Conservation (phyloP, 2,797 vertebrate species). For the Schizopygopsis pylzovi region DNA sequence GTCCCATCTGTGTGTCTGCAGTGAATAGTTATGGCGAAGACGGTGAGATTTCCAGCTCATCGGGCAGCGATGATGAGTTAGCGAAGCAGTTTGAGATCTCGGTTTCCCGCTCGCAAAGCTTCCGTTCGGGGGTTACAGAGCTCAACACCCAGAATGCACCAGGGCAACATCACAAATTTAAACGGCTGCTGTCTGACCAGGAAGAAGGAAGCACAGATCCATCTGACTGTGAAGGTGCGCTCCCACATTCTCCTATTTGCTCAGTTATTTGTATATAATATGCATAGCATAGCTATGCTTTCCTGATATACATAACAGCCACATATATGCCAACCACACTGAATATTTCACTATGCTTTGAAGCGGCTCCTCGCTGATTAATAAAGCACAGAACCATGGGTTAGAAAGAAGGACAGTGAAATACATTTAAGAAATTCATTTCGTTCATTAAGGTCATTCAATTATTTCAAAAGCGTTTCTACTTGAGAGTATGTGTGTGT, state of each 20-base stretch:
- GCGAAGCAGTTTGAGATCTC: conserved; percentile 87
- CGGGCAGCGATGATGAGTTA: conserved; percentile 82
- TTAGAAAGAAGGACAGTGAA: not conserved
- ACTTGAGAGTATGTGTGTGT: not conserved
- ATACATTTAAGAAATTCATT: not conserved
- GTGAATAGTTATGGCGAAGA: conserved; percentile 78
- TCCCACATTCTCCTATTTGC: not conserved
- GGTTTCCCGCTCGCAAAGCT: conserved; percentile 82
- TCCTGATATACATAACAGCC: not conserved
- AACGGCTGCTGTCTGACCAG: conserved; percentile 72
- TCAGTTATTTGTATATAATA: not conserved
- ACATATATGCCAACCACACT: not conserved
- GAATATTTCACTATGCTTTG: not conserved
- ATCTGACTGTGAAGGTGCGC: conserved; percentile 81
- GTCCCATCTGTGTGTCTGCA: conserved; percentile 62
- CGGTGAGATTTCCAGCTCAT: conserved; percentile 75
- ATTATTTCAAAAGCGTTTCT: not conserved
- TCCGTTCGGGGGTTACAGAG: conserved; percentile 63
- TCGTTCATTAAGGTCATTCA: not conserved
- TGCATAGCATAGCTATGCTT: not conserved
- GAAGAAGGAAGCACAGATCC: conserved; percentile 78
- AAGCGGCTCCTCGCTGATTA: not conserved
- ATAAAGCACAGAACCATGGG: not conserved
- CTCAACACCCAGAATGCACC: conserved; percentile 42
- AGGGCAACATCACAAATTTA: conserved; percentile 73